Evolutionary conservation across 2,888 invertebrate genomes (phyloP).

Genomic region (Xanthostigma xanthostigma): DNA sequence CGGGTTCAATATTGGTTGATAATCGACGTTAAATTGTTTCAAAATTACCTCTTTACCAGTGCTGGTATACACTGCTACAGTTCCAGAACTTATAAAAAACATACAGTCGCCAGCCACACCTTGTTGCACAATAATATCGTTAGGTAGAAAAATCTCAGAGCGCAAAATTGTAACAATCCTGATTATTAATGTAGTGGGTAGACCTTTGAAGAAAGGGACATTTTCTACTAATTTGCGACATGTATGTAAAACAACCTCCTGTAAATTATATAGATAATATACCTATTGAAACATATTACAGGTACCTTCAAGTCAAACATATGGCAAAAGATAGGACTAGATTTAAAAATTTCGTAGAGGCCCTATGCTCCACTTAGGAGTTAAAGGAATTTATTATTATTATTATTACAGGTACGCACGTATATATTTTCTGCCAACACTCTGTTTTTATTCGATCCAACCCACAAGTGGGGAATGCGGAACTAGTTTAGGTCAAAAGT

Average conservation of each 20-base stretch:
- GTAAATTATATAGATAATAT: background rate
- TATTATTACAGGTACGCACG: no score
- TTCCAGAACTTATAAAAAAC: constrained; percentile 28
- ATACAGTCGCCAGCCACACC: constrained; percentile 24
- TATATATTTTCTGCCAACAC: no score
- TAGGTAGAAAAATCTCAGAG: constrained; percentile 25
- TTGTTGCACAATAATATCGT: constrained; percentile 26
- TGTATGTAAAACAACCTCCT: constrained; percentile 33
- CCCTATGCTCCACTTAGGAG: no score
- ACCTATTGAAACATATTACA: background rate
- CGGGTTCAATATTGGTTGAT: no score
- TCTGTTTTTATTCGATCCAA: background rate
- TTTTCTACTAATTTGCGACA: constrained; percentile 33
- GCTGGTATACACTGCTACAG: constrained; percentile 28
- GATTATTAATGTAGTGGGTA: constrained; percentile 24
- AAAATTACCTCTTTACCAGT: constrained; percentile 23
- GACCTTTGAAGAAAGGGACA: constrained; percentile 30
- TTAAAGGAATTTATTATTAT: no score
- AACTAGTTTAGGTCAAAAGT: no score
- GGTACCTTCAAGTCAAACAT: no score
- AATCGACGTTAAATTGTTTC: no score
- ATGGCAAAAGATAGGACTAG: no score
- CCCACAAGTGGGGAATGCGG: no score
- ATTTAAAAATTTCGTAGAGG: no score
- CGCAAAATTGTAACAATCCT: constrained; percentile 17